These are phyloP conservation scores for Nylanderia fulva DNA, from an alignment of 1,140 invertebrate species.

Conservation along the genomic window DNA sequence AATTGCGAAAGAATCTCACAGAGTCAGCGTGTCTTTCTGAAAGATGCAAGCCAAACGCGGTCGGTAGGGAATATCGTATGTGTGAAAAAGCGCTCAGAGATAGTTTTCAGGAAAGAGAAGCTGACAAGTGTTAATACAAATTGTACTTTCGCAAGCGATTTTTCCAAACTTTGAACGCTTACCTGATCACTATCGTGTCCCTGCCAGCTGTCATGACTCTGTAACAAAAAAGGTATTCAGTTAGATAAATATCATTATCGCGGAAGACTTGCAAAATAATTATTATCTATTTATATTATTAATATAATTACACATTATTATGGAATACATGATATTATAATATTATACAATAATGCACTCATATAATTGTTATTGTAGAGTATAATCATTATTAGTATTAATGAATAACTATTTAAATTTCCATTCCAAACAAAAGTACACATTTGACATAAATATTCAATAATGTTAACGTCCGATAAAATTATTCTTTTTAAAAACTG, in stretches of 20 bases:
- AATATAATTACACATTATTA: background rate
- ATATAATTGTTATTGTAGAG: too few species aligned
- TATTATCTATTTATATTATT: background rate
- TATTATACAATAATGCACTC: too few species aligned
- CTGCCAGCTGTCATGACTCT: conserved; percentile 88
- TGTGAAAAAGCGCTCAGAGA: conserved; percentile 37
- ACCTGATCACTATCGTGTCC: conserved; percentile 88
- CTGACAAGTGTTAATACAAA: conserved; percentile 35
- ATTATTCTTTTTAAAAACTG: too few species aligned
- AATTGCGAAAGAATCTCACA: conserved; percentile 49
- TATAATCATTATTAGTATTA: too few species aligned
- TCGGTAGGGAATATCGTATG: conserved; percentile 1
- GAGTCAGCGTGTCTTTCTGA: conserved; percentile 41
- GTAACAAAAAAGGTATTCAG: conserved; percentile 77
- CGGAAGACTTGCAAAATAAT: background rate
- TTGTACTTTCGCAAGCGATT: conserved; percentile 29
- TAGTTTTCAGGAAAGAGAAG: conserved; percentile 39
- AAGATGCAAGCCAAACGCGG: conserved; percentile 30
- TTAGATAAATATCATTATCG: background rate
- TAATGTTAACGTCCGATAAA: too few species aligned
- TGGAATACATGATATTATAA: background rate
- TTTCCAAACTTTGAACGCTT: conserved; percentile 72
- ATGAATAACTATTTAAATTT: too few species aligned
- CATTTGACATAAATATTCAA: too few species aligned
- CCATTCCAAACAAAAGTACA: too few species aligned